Base-by-base conservation (phyloP, 2,888 invertebrate genomes). In the Melanostoma mellinum region DNA sequence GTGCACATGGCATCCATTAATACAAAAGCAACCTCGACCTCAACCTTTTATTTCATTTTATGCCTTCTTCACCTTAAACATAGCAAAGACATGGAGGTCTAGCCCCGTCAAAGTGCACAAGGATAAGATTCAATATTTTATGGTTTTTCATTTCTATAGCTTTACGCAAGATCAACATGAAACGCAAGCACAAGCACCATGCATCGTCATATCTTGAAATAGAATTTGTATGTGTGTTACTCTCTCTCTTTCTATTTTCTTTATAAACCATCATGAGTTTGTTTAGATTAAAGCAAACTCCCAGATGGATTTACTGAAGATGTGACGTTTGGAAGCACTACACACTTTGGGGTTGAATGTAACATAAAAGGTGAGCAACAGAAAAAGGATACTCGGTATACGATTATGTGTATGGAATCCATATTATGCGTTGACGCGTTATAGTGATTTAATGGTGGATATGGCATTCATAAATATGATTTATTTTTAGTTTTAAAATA, bases 11-110 rank as follows among this genome's bases (percentile, higher is more conserved):
- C 50, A 60, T 5, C 42, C 60, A 55, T 52, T 68, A 20, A 67
- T 38, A 79, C 60, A 84, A 79, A 79, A 79, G 71, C 79, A 79
- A 84, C 84, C 74, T 71, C 69, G 71, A 84, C 84, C 84, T 79
- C 73, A 44, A 56, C 2, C 10, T 30, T 48, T 40, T 9, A 8
- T 56, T 40, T 44, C 44, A 32, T 40, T 48, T 33, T 1, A 30
- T 63, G 10, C 46, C 20, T 48, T 71, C 52, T 68, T 55, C 48
- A 74, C 42, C 46, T 58, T 40, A 52, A 20, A 33, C 50, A 71
- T 60, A n/a, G 38, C 32, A 58, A 36, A 53, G 33, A 58, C 35
- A 73, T 42, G 35, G 55, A 78, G 73, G 69, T 78, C 65, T 63
- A 73, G 44, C 53, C 42, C 67, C 36, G 69, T 53, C 73, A 68